Conservation (phyloP, 2,888 invertebrate genomes). For the Ptychoptera contaminata region DNA sequence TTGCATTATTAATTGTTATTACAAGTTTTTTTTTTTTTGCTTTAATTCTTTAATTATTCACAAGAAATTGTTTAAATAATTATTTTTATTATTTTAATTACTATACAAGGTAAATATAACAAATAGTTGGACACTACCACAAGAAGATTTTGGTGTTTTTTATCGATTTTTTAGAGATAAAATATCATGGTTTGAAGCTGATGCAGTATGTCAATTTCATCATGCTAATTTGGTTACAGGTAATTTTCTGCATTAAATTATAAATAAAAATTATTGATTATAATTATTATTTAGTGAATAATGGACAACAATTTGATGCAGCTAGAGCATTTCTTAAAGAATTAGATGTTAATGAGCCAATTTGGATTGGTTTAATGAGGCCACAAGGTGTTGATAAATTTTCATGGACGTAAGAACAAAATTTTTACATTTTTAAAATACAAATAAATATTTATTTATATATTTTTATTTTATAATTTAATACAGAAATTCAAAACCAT, state of each 20-base stretch:
- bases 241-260: constrained; percentile 25
- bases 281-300: too few relatives aligned
- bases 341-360: constrained; percentile 56
- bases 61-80: too few relatives aligned
- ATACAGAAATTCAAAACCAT: constrained; percentile 26
- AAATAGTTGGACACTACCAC: constrained; percentile 67
- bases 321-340: constrained; percentile 62
- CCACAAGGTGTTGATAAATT: constrained; percentile 53
- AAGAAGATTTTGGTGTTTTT: constrained; percentile 66
- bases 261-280: too few relatives aligned
- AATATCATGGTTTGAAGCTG: constrained; percentile 72
- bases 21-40: too few relatives aligned
- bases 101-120: constrained; percentile 58
- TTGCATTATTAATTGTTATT: too few relatives aligned
- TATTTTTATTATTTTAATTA: background rate
- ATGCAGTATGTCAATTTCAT: constrained; percentile 69
- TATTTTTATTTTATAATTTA: background rate
- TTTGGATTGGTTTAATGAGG: constrained; percentile 65
- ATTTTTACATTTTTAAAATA: background rate
- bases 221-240: constrained; percentile 68
- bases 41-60: too few relatives aligned
- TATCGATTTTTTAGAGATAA: constrained; percentile 71
- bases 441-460: background rate
- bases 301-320: constrained; percentile 60
- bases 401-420: constrained; percentile 60